phyloP scores from a whole-genome alignment of 2,888 invertebrate genomes.

The Lepidochrysops patricia region DNA sequence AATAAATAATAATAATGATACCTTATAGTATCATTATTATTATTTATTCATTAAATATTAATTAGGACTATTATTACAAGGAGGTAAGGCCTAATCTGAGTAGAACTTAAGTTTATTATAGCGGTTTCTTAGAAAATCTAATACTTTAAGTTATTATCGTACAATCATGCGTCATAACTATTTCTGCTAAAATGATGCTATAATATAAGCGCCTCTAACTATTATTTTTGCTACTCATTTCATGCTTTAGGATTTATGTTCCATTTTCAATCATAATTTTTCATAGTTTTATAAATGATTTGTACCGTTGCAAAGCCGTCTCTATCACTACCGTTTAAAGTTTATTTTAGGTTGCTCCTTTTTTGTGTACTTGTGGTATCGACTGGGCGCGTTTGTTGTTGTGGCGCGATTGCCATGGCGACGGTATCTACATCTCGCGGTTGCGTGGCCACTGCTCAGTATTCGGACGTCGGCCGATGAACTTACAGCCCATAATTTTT shows the following conservation, averaged over 20 bases:
- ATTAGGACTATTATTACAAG: no score
- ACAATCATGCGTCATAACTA: not conserved
- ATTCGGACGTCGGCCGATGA: constrained; percentile 39
- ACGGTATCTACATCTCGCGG: constrained; percentile 58
- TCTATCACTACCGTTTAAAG: not conserved
- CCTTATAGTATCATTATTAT: no score
- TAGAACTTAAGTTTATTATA: not conserved
- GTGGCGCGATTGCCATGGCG: constrained; percentile 42
- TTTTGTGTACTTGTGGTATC: not conserved
- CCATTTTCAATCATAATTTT: not conserved
- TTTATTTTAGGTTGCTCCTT: not conserved
- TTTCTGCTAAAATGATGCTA: not conserved
- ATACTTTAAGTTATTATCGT: no score
- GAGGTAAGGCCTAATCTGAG: no score
- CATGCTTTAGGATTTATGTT: not conserved
- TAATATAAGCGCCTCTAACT: not conserved
- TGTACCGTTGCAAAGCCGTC: not conserved
- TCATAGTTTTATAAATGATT: not conserved
- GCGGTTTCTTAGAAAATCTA: not conserved
- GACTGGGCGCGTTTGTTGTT: constrained; percentile 34
- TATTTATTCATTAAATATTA: no score
- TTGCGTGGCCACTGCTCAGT: constrained; percentile 32
- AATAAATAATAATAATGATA: no score
- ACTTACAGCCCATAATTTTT: constrained; percentile 26
- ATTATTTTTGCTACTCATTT: not conserved